Evolutionary conservation across 2,888 invertebrate species (phyloP).

Genomic region (Antitype chi): DNA sequence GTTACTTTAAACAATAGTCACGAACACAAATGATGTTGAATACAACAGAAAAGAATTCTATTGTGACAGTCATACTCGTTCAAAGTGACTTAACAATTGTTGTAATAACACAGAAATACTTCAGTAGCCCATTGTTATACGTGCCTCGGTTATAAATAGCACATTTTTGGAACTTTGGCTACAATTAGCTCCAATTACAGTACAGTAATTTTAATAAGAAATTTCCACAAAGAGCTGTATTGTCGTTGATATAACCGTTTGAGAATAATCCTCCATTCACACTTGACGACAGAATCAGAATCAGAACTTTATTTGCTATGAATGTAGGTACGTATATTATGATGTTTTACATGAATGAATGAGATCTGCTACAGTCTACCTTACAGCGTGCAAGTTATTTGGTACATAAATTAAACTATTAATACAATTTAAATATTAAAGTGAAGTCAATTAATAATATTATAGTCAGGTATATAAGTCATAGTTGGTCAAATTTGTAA

Average conservation of each 20-base stretch:
- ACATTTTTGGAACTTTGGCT: conserved; percentile 19
- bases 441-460: no score
- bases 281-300: background rate
- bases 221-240: conserved; percentile 31
- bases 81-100: conserved; percentile 40
- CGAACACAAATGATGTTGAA: conserved; percentile 17
- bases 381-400: no score
- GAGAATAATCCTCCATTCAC: conserved; percentile 12
- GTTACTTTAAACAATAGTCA: conserved; percentile 22
- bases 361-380: no score
- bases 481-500: no score
- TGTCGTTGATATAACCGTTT: conserved; percentile 8
- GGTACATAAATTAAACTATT: no score
- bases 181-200: conserved; percentile 31
- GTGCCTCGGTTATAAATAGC: conserved; percentile 49
- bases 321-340: no score
- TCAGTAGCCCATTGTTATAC: conserved; percentile 32
- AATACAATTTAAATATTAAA: no score
- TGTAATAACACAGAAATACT: conserved; percentile 27
- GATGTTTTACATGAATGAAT: no score
- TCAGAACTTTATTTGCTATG: no score
- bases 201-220: conserved; percentile 29
- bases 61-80: conserved; percentile 29
- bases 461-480: no score
- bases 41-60: conserved; percentile 21